Percentiles rank a stretch among this genome's conserved stretches.
These are phyloP conservation scores for Colaptes auratus DNA, from an alignment of 2,113 vertebrate species.

Conservation along the genomic window DNA sequence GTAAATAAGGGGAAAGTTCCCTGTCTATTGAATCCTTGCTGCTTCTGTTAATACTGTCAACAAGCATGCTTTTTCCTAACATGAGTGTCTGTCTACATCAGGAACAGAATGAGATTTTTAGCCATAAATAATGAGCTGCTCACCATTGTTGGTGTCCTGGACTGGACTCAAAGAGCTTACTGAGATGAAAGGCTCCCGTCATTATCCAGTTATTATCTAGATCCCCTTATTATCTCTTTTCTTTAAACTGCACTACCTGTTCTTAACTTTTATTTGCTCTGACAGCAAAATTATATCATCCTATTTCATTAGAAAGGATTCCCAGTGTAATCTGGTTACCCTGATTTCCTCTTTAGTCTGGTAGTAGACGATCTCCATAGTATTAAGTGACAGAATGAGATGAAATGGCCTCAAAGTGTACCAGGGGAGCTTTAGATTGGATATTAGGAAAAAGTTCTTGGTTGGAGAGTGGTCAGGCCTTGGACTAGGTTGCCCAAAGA, in stretches of 20 bases:
- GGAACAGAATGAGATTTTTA: constrained; percentile 13
- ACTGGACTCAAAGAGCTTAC: not conserved
- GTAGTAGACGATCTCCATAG: not conserved
- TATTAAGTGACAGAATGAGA: no score
- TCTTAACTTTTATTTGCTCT: not conserved
- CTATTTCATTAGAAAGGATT: not conserved
- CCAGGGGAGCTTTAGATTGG: no score
- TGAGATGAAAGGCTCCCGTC: not conserved
- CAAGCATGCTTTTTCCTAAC: not conserved
- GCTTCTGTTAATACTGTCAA: constrained; percentile 5
- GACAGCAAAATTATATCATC: not conserved
- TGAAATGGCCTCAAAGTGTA: no score
- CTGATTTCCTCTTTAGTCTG: not conserved
- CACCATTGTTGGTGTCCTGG: not conserved
- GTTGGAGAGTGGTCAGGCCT: no score
- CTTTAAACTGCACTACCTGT: not conserved
- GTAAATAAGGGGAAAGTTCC: not conserved
- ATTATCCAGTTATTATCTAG: constrained; percentile 10
- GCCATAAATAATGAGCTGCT: not conserved
- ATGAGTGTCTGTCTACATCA: not conserved
- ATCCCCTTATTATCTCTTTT: not conserved
- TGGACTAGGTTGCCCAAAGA: no score
- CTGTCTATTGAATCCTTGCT: not conserved
- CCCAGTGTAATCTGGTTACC: not conserved
- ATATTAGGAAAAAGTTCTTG: no score